A percentile compares a stretch with the other conserved stretches of the same genome.
Conservation (phyloP, 2,888 invertebrate species). For the Adela reaumurella region DNA sequence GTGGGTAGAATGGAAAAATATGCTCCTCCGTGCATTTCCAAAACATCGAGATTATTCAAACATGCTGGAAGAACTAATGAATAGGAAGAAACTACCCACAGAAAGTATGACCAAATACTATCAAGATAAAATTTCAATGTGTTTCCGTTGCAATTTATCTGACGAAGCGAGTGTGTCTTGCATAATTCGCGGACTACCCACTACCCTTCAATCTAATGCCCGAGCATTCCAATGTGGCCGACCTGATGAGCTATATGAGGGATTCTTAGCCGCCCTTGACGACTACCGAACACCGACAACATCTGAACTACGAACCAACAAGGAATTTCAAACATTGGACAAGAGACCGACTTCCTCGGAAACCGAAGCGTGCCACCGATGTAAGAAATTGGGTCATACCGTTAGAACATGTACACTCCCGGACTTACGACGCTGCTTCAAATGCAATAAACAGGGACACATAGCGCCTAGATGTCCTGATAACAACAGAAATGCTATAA, state of each 20-base stretch:
- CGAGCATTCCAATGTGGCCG: slow-evolving; percentile 14
- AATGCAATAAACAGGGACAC: slow-evolving; percentile 12
- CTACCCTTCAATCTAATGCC: slow-evolving; percentile 14
- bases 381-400: slow-evolving; percentile 12
- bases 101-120: slow-evolving; percentile 18
- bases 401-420: slow-evolving; percentile 10
- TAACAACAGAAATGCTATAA: slow-evolving; percentile 1
- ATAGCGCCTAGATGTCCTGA: slow-evolving; percentile 9
- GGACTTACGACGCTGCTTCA: slow-evolving; percentile 11
- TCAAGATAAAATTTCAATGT: slow-evolving; percentile 18
- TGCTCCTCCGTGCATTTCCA: slow-evolving; percentile 9
- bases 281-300: slow-evolving; percentile 9
- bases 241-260: slow-evolving; percentile 9
- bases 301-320: slow-evolving; percentile 1
- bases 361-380: slow-evolving; percentile 9
- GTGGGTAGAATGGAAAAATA: slow-evolving; percentile 16
- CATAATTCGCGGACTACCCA: slow-evolving; percentile 13
- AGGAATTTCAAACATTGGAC: background rate
- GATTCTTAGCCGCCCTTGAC: slow-evolving; percentile 12
- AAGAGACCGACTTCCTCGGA: too few species aligned
- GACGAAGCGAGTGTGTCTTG: too few species aligned
- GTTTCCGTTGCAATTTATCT: slow-evolving; percentile 16
- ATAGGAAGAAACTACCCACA: slow-evolving; percentile 11
- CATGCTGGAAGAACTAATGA: slow-evolving; percentile 14
- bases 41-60: slow-evolving; percentile 11